Conservation (phyloP, 1,140 invertebrate species). For the Rhopalosiphum padi region DNA sequence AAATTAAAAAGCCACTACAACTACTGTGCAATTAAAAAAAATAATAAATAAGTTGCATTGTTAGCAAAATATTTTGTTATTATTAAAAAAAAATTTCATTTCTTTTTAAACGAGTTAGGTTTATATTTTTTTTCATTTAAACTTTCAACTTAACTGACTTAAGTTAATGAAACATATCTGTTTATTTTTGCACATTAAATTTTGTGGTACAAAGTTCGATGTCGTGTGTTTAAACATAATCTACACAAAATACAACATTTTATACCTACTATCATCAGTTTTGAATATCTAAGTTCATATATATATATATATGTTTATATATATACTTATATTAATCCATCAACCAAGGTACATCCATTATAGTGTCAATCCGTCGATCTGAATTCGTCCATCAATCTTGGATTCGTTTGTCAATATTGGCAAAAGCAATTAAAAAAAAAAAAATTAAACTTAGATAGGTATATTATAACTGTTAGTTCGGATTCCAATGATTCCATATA, state of each 20-base stretch:
- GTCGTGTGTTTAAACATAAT: background rate
- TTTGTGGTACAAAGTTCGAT: background rate
- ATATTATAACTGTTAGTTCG: background rate
- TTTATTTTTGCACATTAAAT: too few species aligned
- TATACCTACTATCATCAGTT: background rate
- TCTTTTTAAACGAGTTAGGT: too few species aligned
- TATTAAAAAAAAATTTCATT: too few species aligned
- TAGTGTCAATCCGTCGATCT: background rate
- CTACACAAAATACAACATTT: background rate
- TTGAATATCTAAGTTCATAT: background rate
- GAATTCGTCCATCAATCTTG: slow-evolving; percentile 14
- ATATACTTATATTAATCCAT: background rate
- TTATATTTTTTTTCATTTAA: too few species aligned
- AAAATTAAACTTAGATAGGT: background rate
- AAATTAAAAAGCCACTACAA: background rate
- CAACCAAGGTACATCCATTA: slow-evolving; percentile 4
- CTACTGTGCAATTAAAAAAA: background rate
- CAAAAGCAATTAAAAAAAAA: slow-evolving; percentile 6
- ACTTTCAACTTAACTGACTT: too few species aligned
- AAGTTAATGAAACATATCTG: too few species aligned
- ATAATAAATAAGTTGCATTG: background rate
- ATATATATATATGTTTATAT: background rate
- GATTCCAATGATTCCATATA: background rate
- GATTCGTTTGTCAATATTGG: background rate
- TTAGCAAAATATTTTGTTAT: background rate